Evolutionary conservation across 2,113 vertebrate species (phyloP), one percentile per base, ranked within the genome.

Genomic region (human (Homo sapiens)): DNA sequence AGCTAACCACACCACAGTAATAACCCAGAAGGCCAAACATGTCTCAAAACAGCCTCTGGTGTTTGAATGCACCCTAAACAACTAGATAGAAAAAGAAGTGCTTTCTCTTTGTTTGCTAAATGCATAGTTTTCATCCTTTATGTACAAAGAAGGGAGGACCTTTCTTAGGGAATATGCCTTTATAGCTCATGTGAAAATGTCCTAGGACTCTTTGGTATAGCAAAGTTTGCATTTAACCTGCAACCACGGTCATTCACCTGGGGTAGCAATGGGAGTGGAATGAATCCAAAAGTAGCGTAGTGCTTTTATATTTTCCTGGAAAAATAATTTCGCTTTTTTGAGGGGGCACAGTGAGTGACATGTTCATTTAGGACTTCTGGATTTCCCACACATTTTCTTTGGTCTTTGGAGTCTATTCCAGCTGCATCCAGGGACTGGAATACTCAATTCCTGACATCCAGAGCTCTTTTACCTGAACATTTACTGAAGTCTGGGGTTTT

Each of bases 31-130:
- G 99, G 99, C 99, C 98, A 98, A 98, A 98, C 97, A 98, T 98
- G 94, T 98, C 98, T 98, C 98, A 98, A 95, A 98, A 98, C 94
- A 97, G 98, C 98, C 98, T 98, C 96, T 97, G 97, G 92, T 89
- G 96, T 98, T 98, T 98, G 98, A 99, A 99, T 98, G 98, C 98
- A 99, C 98, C 98, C 98, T 96, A 99, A 99, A 99, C 98, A 98
- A 97, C 97, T 93, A 98, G 98, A 98, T 98, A 98, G 97, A 98
- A 98, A 99, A 98, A 97, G 98, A 99, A 99, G 99, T 99, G 99
- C 99, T 99, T 99, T 99, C 99, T 99, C 99, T 99, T 99, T 99
- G 99, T 99, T 99, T 99, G 99, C 99, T 99, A 99, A 99, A 99
- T 99, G 99, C 99, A 99, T 99, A 99, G 99, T 99, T 99, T 98